phyloP scores from a whole-genome alignment of 2,113 vertebrate genomes.

The Montifringilla adamsi region DNA sequence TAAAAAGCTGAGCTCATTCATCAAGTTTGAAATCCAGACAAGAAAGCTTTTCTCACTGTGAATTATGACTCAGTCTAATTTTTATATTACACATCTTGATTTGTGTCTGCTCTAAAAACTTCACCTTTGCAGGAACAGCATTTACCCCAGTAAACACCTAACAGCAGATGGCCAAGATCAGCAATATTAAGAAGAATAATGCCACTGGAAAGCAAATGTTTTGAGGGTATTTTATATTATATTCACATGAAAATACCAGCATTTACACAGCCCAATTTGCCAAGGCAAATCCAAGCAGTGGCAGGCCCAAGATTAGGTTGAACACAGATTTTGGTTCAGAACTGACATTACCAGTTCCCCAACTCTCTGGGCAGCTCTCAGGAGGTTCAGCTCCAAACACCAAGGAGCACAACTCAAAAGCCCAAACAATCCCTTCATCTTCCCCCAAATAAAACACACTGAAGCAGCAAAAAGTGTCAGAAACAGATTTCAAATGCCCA shows the following conservation, averaged over 20 bases:
- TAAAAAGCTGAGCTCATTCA: not conserved
- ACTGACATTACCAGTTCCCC: not conserved
- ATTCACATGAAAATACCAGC: not conserved
- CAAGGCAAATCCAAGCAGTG: not conserved
- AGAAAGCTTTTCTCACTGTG: not conserved
- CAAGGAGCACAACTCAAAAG: not conserved
- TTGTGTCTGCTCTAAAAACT: not conserved
- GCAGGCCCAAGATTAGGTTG: not conserved
- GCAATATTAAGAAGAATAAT: not conserved
- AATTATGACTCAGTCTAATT: not conserved
- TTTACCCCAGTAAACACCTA: not conserved
- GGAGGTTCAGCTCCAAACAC: not conserved
- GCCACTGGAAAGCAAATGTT: not conserved
- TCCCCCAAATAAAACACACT: not conserved
- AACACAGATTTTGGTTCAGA: not conserved
- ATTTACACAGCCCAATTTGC: not conserved
- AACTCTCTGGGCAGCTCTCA: not conserved
- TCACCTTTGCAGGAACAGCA: not conserved
- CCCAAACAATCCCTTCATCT: not conserved
- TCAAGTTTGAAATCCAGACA: not conserved
- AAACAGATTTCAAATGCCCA: not conserved
- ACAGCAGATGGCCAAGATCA: fast-evolving
- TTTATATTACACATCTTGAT: not conserved
- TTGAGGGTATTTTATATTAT: not conserved
- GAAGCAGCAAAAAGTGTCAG: not conserved